phyloP scores from a whole-genome alignment of 1,140 invertebrate genomes.

The Daktulosphaira vitifoliae region DNA sequence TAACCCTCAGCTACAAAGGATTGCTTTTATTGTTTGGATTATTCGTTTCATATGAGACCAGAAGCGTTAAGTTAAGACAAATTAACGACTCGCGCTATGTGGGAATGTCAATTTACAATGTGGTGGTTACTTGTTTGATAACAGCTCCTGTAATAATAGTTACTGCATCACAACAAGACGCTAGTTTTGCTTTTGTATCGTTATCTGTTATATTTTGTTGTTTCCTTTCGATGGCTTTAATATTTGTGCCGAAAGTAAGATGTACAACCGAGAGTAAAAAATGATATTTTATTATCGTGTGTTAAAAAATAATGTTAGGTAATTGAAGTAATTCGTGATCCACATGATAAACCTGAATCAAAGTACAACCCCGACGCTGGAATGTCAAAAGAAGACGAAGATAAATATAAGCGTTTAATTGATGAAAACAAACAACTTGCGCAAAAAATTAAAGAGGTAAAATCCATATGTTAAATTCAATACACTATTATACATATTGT shows the following conservation, averaged over 20 bases:
- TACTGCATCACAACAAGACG: conserved; percentile 92
- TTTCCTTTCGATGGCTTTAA: conserved; percentile 92
- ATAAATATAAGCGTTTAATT: conserved; percentile 85
- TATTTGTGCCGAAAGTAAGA: conserved; percentile 88
- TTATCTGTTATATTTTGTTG: conserved; percentile 89
- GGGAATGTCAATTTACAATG: conserved; percentile 99
- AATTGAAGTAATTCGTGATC: conserved; percentile 73
- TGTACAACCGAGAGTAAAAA: neutral
- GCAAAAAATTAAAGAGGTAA: conserved; percentile 27
- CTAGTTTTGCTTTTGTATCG: conserved; percentile 92
- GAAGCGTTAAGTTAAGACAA: conserved; percentile 88
- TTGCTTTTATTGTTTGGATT: conserved; percentile 91
- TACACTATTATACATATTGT: no score
- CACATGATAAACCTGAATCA: conserved; percentile 70
- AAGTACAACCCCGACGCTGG: conserved; percentile 78
- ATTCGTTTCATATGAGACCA: conserved; percentile 94
- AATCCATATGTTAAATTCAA: no score
- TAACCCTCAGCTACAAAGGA: conserved; percentile 82
- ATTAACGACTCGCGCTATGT: conserved; percentile 95
- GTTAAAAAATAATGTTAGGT: conserved; percentile 49
- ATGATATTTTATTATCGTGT: neutral
- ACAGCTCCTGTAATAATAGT: conserved; percentile 95
- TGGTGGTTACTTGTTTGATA: conserved; percentile 93
- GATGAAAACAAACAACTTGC: conserved; percentile 87
- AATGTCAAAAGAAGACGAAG: conserved; percentile 89